phyloP scores from a whole-genome alignment of 1,140 invertebrate genomes.

The Ladona fulva region DNA sequence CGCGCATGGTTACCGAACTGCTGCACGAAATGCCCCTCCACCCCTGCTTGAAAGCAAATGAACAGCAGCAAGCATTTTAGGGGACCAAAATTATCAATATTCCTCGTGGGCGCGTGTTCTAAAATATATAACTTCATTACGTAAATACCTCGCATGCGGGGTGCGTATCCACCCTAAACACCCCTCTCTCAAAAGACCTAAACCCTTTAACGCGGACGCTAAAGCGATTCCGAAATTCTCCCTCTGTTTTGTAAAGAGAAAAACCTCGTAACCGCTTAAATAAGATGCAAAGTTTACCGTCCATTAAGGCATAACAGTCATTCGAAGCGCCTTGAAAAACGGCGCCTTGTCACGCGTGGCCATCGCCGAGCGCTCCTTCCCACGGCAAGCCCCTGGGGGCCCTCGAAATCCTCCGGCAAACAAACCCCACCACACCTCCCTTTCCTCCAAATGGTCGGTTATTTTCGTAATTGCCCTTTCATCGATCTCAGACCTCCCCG shows the following conservation, averaged over 20 bases:
- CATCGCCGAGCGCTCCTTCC: background rate
- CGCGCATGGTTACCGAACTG: no score
- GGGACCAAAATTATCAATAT: no score
- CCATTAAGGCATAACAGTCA: conserved; percentile 3
- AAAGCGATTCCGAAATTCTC: no score
- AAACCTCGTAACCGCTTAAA: background rate
- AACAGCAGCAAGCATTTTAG: no score
- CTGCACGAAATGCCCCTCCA: no score
- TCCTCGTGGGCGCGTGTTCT: no score
- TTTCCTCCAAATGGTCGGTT: background rate
- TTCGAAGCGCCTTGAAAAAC: background rate
- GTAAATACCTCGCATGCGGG: no score
- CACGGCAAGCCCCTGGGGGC: background rate
- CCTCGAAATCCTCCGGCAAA: background rate
- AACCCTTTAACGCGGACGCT: no score
- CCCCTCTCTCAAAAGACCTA: no score
- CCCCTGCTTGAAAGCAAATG: no score
- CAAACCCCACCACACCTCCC: background rate
- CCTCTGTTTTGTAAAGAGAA: background rate
- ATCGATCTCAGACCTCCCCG: background rate
- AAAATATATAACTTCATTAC: no score
- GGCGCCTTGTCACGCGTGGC: background rate
- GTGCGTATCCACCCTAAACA: no score
- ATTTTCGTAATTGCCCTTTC: background rate
- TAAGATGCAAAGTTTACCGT: background rate